A percentile compares a stretch with the other conserved stretches of the same genome.
phyloP scores from a whole-genome alignment of 1,140 invertebrate species.

The Aphaenogaster floridana region DNA sequence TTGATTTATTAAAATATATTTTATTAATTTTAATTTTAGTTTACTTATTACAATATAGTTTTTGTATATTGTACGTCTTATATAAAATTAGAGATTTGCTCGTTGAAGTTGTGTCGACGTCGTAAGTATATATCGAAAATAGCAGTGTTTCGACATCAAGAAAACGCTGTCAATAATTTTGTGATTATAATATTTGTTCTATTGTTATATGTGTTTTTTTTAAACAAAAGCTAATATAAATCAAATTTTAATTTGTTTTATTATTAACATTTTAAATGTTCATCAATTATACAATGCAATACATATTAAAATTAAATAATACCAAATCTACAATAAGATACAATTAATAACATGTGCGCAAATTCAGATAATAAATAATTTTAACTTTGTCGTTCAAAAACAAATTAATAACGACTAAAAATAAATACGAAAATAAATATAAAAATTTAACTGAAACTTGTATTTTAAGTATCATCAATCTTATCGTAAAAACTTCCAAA shows the following conservation, averaged over 20 bases:
- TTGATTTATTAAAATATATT: slow-evolving; percentile 11
- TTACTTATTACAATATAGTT: slow-evolving; percentile 10
- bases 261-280: neutral
- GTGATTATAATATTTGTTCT: neutral
- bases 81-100: slow-evolving; percentile 26
- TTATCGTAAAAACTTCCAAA: neutral
- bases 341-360: neutral
- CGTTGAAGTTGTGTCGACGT: neutral
- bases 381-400: neutral
- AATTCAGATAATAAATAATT: neutral
- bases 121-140: slow-evolving; percentile 31
- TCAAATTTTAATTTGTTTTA: neutral
- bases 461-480: neutral
- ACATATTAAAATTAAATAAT: slow-evolving; percentile 7
- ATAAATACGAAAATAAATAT: neutral
- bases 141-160: neutral
- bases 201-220: neutral
- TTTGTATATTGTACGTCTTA: neutral
- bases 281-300: neutral
- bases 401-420: neutral
- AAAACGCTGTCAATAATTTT: neutral
- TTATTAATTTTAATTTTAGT: neutral
- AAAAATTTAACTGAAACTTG: neutral
- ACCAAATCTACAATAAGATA: neutral
- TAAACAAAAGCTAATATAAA: neutral